These are phyloP conservation scores for Drosophila greeni DNA, from an alignment of 2,888 invertebrate genomes.

Conservation along the genomic window DNA sequence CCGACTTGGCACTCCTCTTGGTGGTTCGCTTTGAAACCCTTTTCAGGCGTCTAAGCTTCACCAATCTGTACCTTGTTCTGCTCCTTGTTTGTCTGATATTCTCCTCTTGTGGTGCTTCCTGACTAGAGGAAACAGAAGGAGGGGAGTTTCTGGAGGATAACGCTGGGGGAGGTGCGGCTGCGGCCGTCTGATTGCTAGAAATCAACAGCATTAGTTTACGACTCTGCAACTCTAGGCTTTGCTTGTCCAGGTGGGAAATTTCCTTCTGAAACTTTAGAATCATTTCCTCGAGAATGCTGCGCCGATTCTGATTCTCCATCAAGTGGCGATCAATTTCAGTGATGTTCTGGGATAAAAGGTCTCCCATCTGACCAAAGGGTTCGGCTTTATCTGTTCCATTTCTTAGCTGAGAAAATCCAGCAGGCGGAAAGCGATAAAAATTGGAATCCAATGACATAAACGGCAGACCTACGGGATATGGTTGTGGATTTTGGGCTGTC, in stretches of 20 bases:
- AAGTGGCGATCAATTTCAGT: slow-evolving; percentile 76
- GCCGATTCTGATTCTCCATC: slow-evolving; percentile 76
- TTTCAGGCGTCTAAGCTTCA: slow-evolving; percentile 38
- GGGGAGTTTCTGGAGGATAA: slow-evolving; percentile 38
- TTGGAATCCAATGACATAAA: slow-evolving; percentile 36
- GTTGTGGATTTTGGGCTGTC: slow-evolving; percentile 4
- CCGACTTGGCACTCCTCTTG: neutral
- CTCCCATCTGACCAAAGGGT: slow-evolving; percentile 47
- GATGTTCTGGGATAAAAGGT: slow-evolving; percentile 66
- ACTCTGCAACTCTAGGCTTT: slow-evolving; percentile 75
- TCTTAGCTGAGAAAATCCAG: slow-evolving; percentile 6
- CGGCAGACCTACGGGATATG: slow-evolving; percentile 32
- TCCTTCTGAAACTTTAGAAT: slow-evolving; percentile 77
- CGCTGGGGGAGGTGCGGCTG: neutral
- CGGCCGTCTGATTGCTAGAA: slow-evolving; percentile 1
- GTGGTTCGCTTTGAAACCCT: neutral
- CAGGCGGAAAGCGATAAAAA: slow-evolving; percentile 28
- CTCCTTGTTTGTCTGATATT: slow-evolving; percentile 17
- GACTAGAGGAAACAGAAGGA: slow-evolving; percentile 2
- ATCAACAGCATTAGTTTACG: slow-evolving; percentile 74
- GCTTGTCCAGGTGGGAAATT: slow-evolving; percentile 75
- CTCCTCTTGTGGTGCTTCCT: neutral
- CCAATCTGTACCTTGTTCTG: slow-evolving; percentile 19
- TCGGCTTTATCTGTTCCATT: neutral
- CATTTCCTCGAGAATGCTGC: slow-evolving; percentile 77